Base-by-base conservation (phyloP, 2,797 vertebrate genomes). In the Trachops cirrhosus region DNA sequence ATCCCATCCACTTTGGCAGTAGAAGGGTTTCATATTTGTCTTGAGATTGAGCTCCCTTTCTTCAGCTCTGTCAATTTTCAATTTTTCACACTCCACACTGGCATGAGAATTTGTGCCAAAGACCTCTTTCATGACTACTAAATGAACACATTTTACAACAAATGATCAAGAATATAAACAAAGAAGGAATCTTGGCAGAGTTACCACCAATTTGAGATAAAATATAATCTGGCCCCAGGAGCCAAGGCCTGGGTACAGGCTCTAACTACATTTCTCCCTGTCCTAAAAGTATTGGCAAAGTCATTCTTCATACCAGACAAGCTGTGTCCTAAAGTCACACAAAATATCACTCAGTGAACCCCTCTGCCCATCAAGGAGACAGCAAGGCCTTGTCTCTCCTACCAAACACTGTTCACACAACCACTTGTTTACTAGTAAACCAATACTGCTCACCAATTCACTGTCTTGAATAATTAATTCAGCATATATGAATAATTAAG, bases 381-480 rank as follows among this genome's bases (percentile, higher is more conserved):
- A 62, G 68, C 3, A 15, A 52, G 39, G 5, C n/a, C 37, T 22
- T 59, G 29, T 26, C 48, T 68, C 14, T 50, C 24, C 37, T 26
- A 57, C 64, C 71, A 52, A 24, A 7, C 0, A 1, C 57, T 6
- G 6, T 54, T 74, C 80, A 48, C 32, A 14, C 0, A 3, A 26
- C 19, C n/a, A 84, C 84, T 32, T 39, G 50, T 70, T 85, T 34
- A 19, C 92, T 37, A 64, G 59, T 29, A 86, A 84, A 80, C 91
- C 54, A 64, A 59, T 14, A 4, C 64, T 54, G 3, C 67, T 18
- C 64, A 6, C 54, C 18, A 68, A 68, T 57, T 75, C n/a, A 22
- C 54, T 26, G 22, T 39, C 71, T 19, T 93, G 87, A 97, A 91
- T 96, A 91, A 97, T 95, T 84, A 88, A 95, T 70, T 48, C 41